Conservation (phyloP, 1,140 invertebrate species). For the Drosophila kepulauana region DNA sequence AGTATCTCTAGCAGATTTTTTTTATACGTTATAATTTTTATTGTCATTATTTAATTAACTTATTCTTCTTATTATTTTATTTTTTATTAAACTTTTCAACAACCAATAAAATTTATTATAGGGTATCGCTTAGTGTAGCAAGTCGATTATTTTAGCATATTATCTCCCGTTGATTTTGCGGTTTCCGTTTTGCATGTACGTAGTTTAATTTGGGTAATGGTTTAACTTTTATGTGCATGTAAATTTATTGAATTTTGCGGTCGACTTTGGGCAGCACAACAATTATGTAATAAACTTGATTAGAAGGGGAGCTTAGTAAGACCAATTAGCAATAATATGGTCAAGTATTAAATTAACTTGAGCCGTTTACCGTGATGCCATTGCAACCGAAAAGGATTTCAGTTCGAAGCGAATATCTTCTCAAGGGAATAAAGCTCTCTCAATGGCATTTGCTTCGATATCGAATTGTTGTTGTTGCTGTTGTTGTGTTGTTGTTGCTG, state of each 20-base stretch:
- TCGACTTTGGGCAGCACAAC: constrained; percentile 24
- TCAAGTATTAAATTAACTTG: constrained; percentile 23
- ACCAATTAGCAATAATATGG: constrained; percentile 25
- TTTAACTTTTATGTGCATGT: constrained; percentile 36
- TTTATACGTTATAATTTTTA: too few species aligned
- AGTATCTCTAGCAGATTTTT: too few species aligned
- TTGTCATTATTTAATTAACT: too few species aligned
- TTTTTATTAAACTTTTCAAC: too few species aligned
- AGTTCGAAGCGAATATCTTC: background rate
- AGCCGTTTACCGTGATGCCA: constrained; percentile 14
- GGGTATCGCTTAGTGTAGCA: background rate
- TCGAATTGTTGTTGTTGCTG: constrained; percentile 40
- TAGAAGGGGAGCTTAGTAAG: constrained; percentile 12
- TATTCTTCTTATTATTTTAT: too few species aligned
- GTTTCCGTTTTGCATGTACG: background rate
- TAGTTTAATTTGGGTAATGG: constrained; percentile 67
- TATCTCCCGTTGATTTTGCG: constrained; percentile 12
- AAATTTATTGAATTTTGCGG: constrained; percentile 57
- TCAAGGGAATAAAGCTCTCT: background rate
- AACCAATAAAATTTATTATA: background rate
- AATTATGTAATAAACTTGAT: constrained; percentile 14
- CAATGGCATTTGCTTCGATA: background rate
- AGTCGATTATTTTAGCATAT: background rate
- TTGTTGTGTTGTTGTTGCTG: constrained; percentile 39
- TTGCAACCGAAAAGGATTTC: background rate